Evolutionary conservation across 2,113 vertebrate species (phyloP), one percentile per base, ranked within the genome.

Genomic region (Notarius lentiginosus): DNA sequence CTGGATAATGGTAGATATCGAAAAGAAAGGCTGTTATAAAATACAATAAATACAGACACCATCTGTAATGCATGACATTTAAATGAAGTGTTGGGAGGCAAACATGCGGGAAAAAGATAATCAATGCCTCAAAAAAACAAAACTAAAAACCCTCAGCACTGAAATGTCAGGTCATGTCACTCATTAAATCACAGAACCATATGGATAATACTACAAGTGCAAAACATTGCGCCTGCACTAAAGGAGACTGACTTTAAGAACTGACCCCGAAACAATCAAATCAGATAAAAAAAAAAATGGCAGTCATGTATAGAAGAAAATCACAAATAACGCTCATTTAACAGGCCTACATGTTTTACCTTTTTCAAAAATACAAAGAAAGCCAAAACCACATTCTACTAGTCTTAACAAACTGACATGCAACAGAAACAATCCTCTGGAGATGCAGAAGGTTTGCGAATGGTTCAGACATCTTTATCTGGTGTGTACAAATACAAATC

Each of bases 181-280:
- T 47, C 61, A n/a, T 49, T 12, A 49, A 49, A 4, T 53, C 15
- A 83, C 68, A 83, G 18, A 79, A 7, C 79, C 53, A 83, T 7
- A 77, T 24, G 41, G 0, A 18, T 65, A 76, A 83, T 56, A 88
- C 55, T 72, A 82, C n/a, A 85, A 88, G 86, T 86, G 86, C 86
- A 89, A 87, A 87, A 47, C 60, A 84, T 55, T 83, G 84, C 84
- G 89, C 89, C 89, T 86, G 89, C 84, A 73, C 89, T 82, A 76
- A 83, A 84, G 72, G 22, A 80, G 86, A 70, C 56, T 53, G 49
- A 84, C 66, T 53, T 20, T 15, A 76, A 81, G 18, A 53, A 55
- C 9, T 41, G 53, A 53, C 12, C 30, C 30, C 9, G 53, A 58
- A 22, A 60, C 7, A 53, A 60, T 22, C 27, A 55, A 11, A 84